Base-by-base conservation (phyloP, 2,113 vertebrate genomes). In the Istiophorus platypterus region DNA sequence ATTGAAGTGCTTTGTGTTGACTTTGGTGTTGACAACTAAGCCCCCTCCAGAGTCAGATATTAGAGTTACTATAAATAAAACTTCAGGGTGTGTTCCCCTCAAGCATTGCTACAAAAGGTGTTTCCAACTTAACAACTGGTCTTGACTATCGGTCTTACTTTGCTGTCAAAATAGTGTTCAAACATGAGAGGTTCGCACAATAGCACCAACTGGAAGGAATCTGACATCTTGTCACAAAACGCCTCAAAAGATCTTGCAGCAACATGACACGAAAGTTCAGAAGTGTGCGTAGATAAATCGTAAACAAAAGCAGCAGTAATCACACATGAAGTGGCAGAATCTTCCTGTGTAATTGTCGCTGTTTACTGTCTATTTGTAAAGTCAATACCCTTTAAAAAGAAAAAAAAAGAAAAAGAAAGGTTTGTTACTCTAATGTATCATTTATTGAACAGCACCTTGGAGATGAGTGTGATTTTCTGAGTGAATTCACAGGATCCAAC, bases 51-150 rank as follows among this genome's bases (percentile, higher is more conserved):
- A 64, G 81, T 8, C 26, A 68, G 37, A 76, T 63, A 42, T 49
- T 79, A 15, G 57, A 63, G 54, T 15, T 63, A 7, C 24, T 47
- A 57, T 54, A 51, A 71, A 66, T 42, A 86, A 57, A 72, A 83
- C 70, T 71, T 76, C 63, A 0, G 56, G 37, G 24, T 57, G 67
- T 63, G 10, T 45, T 58, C 6, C 0, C 45, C 17, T 37, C 8
- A 62, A 27, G 15, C 8, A 39, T 8, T 51, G 22, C 54, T 29
- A 34, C 26, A 0, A 69, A 69, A 31, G 18, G 24, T 45, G 45
- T 13, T 74, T 10, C 7, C 7, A 20, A 54, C 52, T 65, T 58
- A 59, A 47, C 14, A 20, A 51, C 27, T 62, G 15, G 56, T 47
- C 22, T 15, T 47, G 7, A 54, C 20, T 9, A 59, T 78, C 6